Conservation (phyloP, 2,113 vertebrate genomes). For the Zapornia atra region DNA sequence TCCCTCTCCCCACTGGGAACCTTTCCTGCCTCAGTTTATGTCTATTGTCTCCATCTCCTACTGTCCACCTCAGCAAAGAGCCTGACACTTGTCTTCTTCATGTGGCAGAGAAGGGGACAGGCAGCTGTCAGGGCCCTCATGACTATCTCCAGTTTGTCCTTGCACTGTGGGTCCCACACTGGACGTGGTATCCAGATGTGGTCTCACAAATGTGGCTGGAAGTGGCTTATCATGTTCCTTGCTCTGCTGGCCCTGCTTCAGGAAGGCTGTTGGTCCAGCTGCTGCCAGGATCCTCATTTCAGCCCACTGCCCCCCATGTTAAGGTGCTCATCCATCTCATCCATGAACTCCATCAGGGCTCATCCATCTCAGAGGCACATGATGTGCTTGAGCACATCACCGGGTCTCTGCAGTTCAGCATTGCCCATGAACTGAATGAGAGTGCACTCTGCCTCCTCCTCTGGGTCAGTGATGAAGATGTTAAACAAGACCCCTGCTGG, state of each 20-base stretch:
- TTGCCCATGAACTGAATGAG: background rate
- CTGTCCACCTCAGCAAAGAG: background rate
- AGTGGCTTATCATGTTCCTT: background rate
- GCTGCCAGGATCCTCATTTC: background rate
- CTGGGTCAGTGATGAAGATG: background rate
- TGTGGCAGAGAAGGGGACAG: background rate
- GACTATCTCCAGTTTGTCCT: background rate
- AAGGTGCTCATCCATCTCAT: background rate
- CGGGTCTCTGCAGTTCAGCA: background rate
- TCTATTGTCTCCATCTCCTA: background rate
- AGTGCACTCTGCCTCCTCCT: background rate
- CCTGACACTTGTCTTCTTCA: background rate
- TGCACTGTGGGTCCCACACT: background rate
- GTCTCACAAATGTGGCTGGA: background rate
- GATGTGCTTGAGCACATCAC: fast-evolving
- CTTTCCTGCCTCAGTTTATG: background rate
- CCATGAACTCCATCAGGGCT: background rate
- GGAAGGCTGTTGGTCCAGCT: background rate
- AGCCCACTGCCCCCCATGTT: background rate
- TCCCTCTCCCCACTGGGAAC: background rate
- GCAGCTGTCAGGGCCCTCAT: background rate
- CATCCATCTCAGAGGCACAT: fast-evolving
- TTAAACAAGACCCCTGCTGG: background rate
- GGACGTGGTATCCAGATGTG: background rate
- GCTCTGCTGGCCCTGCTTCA: background rate